These are phyloP conservation scores for Diachasma alloeum DNA, from an alignment of 1,140 invertebrate species.

Conservation along the genomic window DNA sequence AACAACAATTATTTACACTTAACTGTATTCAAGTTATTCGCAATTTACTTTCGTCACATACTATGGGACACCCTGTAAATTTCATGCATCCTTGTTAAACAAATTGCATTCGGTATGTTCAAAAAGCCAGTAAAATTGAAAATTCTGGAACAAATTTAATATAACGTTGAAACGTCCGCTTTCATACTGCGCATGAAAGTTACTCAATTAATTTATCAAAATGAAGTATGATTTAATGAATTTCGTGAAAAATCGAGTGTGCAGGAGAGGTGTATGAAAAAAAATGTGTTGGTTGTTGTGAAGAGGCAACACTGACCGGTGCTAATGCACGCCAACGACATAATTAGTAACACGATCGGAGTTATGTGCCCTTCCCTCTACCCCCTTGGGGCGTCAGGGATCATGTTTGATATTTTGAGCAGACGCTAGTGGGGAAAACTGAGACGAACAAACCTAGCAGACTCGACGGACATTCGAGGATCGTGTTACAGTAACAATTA, in stretches of 20 bases:
- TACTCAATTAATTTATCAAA: no score
- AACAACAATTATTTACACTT: no score
- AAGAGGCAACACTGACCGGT: not conserved
- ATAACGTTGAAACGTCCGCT: no score
- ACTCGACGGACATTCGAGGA: not conserved
- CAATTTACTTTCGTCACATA: no score
- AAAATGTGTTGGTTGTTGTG: not conserved
- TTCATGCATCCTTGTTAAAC: no score
- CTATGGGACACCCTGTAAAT: no score
- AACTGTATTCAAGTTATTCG: no score
- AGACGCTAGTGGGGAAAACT: not conserved
- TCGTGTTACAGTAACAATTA: not conserved
- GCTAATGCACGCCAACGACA: constrained; percentile 13
- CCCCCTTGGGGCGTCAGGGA: not conserved
- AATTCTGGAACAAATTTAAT: no score
- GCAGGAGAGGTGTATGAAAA: not conserved
- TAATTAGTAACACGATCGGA: constrained; percentile 25
- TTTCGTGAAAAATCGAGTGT: not conserved
- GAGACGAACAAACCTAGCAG: not conserved
- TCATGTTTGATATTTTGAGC: constrained; percentile 13
- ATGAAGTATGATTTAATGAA: not conserved
- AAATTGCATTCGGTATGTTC: no score
- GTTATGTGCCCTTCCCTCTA: not conserved
- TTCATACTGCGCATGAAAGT: no score
- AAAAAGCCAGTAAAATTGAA: no score